Evolutionary conservation across 2,797 vertebrate genomes (phyloP).

Genomic region (Myotis pilosus): DNA sequence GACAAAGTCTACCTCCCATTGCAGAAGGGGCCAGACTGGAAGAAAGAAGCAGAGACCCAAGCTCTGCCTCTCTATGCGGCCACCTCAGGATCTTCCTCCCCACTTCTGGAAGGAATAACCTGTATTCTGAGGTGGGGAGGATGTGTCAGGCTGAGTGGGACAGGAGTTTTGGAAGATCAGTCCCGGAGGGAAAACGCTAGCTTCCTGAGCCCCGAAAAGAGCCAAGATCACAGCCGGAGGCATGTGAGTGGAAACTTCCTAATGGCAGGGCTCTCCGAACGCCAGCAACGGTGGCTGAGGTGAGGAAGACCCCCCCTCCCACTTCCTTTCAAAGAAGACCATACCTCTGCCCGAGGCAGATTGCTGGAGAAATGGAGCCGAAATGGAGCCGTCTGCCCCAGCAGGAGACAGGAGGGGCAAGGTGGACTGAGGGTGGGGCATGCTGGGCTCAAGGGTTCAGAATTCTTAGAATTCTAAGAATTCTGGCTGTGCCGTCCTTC

Average conservation of each 20-base stretch:
- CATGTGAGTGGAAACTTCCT: neutral
- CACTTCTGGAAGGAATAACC: neutral
- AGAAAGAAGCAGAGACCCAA: neutral
- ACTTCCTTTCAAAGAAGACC: neutral
- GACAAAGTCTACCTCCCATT: neutral
- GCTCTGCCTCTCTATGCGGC: neutral
- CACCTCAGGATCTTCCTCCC: neutral
- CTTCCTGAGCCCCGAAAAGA: conserved; percentile 3
- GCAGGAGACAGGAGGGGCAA: neutral
- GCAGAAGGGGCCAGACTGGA: neutral
- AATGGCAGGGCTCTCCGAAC: neutral
- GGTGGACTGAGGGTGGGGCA: neutral
- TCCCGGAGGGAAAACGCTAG: neutral
- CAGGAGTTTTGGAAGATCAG: neutral
- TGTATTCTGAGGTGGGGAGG: neutral
- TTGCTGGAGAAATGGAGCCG: neutral
- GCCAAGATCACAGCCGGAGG: neutral
- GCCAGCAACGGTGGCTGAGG: neutral
- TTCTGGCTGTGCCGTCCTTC: neutral
- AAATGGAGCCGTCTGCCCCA: neutral
- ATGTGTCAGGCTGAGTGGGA: neutral
- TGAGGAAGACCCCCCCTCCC: neutral
- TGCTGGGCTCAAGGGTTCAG: neutral
- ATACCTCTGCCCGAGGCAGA: neutral
- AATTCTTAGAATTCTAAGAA: neutral